phyloP scores from a whole-genome alignment of 2,797 vertebrate species.

The Neosilurus mollespiculum region DNA sequence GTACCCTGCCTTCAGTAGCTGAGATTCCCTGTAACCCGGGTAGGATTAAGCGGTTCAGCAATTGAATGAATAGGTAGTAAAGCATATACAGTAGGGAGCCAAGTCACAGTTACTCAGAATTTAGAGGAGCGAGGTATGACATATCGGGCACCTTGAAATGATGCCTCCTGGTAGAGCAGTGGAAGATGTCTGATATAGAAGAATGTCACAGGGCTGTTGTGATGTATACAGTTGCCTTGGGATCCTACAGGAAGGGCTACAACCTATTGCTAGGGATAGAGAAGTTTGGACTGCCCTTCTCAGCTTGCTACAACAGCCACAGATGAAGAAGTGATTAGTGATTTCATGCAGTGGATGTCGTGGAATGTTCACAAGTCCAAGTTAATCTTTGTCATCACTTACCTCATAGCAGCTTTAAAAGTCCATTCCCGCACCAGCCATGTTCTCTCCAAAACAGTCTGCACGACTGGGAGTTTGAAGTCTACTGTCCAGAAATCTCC shows the following conservation, averaged over 20 bases:
- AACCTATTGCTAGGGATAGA: not conserved
- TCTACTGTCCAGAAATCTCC: too few species aligned
- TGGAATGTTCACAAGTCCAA: not conserved
- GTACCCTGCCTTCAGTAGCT: too few species aligned
- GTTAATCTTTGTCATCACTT: not conserved
- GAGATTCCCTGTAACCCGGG: too few species aligned
- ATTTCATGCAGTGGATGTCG: not conserved
- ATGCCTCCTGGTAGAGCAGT: not conserved
- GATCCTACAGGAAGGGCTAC: not conserved
- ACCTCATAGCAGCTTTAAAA: not conserved
- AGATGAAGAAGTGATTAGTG: not conserved
- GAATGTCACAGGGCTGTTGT: too few species aligned
- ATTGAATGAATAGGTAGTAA: too few species aligned
- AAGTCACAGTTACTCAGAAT: not conserved
- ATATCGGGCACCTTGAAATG: not conserved
- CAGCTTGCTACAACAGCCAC: not conserved
- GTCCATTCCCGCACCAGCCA: not conserved
- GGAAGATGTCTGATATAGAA: not conserved
- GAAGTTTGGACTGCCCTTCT: not conserved
- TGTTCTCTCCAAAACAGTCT: not conserved
- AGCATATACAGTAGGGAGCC: not conserved
- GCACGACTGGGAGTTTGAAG: not conserved
- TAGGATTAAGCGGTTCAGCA: too few species aligned
- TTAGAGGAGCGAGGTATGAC: not conserved
- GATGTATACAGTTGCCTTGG: not conserved